Evolutionary conservation across 92 coral and sea anemone species (phyloP), one percentile per base, ranked within the genome.

Genomic region (Epizoanthus ramosus): DNA sequence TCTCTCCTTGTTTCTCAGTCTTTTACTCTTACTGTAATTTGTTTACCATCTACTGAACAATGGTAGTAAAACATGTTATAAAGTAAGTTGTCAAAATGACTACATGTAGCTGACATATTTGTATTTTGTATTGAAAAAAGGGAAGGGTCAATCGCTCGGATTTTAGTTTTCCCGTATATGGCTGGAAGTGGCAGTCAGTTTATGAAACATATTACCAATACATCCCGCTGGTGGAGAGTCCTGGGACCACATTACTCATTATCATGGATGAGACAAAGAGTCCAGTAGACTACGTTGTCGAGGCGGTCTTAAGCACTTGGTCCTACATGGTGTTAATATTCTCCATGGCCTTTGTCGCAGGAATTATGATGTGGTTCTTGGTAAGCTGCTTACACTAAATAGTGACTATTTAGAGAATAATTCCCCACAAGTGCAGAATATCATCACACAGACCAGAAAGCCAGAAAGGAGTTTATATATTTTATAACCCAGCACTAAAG

Each of bases 311-410:
- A 4, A 68, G 74, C 69, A 85, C 87, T 14, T 90, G 94, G 90
- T 94, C 98, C 19, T 89, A 86, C 57, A 22, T 85, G 0, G 74
- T 84, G 64, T 47, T 91, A 28, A 86, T 87, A 28, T 63, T 90
- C 1, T 17, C 87, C 16, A 52, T 91, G 43, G 94, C 95, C 1
- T 79, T 79, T 31, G 53, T 89, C 2, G 94, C 92, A 21, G 98
- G 93, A 8, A 80, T 87, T 21, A 31, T 93, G 47, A 83, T 93
- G n/a, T 93, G 98, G 98, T n/a, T 85, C 19, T 45, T 91, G 94
- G 98, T 93, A 82, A 87, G 92, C 73, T n/a, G 10, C 65, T 47
- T 47, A 35, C 39, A 35, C 39, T 35, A 50, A 18, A 17, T 61
- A 61, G 28, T 21, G 13, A 19, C 3, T 19, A 2, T 61, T 61